Conservation (phyloP, 2,888 invertebrate species). For the Tetrapedia diversipes region DNA sequence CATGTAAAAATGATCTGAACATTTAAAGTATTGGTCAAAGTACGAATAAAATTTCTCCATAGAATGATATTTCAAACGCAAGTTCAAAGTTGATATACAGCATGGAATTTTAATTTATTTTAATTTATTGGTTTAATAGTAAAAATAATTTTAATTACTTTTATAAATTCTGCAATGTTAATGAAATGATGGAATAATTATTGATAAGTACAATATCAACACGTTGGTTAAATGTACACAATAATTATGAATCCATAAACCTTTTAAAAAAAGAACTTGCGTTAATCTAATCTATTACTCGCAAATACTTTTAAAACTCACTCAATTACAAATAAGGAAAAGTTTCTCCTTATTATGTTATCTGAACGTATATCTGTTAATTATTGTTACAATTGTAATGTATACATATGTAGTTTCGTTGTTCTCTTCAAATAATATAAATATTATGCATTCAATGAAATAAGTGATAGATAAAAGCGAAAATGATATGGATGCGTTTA, state of each 20-base stretch:
- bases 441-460: not conserved
- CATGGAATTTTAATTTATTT: slow-evolving; percentile 3
- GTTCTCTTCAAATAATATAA: not conserved
- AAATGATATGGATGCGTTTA: not conserved
- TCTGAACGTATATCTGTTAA: no score
- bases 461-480: not conserved
- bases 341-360: no score
- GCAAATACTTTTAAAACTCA: not conserved
- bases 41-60: slow-evolving; percentile 18
- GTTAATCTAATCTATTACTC: not conserved
- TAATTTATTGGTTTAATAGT: not conserved
- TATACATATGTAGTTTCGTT: slow-evolving; percentile 11
- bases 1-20: not conserved
- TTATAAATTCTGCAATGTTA: not conserved
- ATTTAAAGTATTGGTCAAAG: slow-evolving; percentile 5
- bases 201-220: not conserved
- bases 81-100: not conserved
- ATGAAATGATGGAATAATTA: not conserved
- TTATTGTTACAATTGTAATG: slow-evolving; percentile 8
- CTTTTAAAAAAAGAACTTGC: not conserved
- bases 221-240: not conserved
- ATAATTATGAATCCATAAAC: not conserved
- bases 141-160: no score
- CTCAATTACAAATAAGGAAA: not conserved
- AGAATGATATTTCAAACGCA: not conserved